Percentiles rank a stretch among this genome's conserved stretches.
Conservation (phyloP, 2,797 vertebrate species). For the Hydrocynus forskahlii region DNA sequence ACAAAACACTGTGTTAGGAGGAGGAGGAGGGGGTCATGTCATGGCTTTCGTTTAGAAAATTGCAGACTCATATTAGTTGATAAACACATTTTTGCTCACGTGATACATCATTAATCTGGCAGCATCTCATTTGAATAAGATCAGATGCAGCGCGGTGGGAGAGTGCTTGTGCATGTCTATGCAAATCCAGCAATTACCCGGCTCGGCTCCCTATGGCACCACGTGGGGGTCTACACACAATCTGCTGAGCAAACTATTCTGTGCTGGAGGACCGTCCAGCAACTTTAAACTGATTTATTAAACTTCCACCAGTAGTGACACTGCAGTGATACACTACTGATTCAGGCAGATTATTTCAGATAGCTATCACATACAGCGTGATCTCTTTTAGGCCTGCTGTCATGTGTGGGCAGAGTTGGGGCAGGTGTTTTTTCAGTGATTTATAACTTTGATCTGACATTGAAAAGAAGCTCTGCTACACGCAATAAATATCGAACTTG, state of each 20-base stretch:
- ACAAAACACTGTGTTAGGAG: not conserved
- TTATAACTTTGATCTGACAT: not conserved
- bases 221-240: constrained; percentile 15
- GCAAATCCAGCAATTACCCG: constrained; percentile 63
- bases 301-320: constrained; percentile 25
- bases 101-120: constrained; percentile 64
- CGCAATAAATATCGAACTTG: constrained; percentile 49
- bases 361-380: not conserved
- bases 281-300: constrained; percentile 49
- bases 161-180: constrained; percentile 54
- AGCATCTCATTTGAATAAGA: constrained; percentile 58
- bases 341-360: constrained; percentile 1
- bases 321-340: constrained; percentile 11
- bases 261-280: constrained; percentile 41
- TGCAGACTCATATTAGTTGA: constrained; percentile 1
- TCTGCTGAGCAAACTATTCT: constrained; percentile 53
- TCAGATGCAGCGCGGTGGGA: constrained; percentile 39
- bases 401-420: not conserved
- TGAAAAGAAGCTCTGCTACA: not conserved
- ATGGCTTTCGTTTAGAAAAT: not conserved
- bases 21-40: not conserved
- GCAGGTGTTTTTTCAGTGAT: not conserved
- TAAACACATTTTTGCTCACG: constrained; percentile 59
- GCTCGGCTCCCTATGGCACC: constrained; percentile 51
- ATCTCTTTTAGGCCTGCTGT: not conserved